Percentiles rank a stretch among this genome's conserved stretches.
These are phyloP conservation scores for Oncorhynchus nerka DNA, from an alignment of 2,113 vertebrate genomes.

Conservation along the genomic window DNA sequence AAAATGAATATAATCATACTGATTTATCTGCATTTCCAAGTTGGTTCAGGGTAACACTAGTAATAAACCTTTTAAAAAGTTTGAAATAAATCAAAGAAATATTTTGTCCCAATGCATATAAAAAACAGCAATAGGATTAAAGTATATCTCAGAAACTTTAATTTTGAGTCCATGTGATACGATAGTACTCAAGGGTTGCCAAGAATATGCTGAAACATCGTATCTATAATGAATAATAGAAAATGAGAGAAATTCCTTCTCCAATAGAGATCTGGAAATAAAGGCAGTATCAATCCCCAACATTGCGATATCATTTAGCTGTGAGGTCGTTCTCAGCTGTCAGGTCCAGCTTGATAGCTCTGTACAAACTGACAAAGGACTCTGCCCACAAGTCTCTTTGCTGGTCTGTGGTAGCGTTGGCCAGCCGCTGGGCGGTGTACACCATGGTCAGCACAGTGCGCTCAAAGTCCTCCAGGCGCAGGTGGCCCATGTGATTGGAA, in stretches of 20 bases:
- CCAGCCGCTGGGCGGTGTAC: constrained; percentile 73
- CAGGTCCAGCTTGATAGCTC: constrained; percentile 76
- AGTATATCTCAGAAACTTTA: not conserved
- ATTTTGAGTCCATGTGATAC: constrained; percentile 32
- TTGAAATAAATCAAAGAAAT: constrained; percentile 63
- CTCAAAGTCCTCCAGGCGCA: constrained; percentile 85
- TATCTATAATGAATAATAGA: not conserved
- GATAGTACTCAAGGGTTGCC: not conserved
- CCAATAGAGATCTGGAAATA: not conserved
- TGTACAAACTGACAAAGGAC: constrained; percentile 80
- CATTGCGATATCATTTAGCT: not conserved
- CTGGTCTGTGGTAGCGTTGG: constrained; percentile 56
- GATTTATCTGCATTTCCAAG: not conserved
- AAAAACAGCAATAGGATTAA: not conserved
- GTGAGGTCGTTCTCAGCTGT: not conserved
- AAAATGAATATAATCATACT: not conserved
- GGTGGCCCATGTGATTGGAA: constrained; percentile 48
- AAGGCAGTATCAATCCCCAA: not conserved
- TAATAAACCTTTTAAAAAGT: not conserved
- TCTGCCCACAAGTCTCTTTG: constrained; percentile 80
- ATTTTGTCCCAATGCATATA: not conserved
- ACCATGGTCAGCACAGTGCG: constrained; percentile 81
- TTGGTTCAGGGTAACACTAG: not conserved
- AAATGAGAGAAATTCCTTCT: constrained; percentile 46
- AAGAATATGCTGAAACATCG: constrained; percentile 66